Percentiles rank a stretch among this genome's conserved stretches.
These are phyloP conservation scores for Gnatocerus cornutus DNA, from an alignment of 2,888 invertebrate genomes.

Conservation along the genomic window DNA sequence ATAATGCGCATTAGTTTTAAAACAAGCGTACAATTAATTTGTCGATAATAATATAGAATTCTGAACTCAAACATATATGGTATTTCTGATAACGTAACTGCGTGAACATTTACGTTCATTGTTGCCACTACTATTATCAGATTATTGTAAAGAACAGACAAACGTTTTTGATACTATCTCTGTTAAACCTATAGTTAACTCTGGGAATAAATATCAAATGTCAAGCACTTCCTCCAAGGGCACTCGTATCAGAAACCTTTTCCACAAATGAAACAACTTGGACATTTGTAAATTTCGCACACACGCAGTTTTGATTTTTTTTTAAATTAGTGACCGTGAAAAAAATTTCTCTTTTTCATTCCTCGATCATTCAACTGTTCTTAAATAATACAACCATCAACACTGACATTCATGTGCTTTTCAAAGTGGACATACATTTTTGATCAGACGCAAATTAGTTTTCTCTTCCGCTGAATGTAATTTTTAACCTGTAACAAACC, in stretches of 20 bases:
- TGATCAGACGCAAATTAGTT: conserved; percentile 34
- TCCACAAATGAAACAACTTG: conserved; percentile 15
- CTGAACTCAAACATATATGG: conserved; percentile 27
- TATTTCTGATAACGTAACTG: conserved; percentile 30
- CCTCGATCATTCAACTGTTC: neutral
- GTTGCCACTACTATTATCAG: conserved; percentile 32
- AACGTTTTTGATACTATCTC: conserved; percentile 36
- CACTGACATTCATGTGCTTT: conserved; percentile 22
- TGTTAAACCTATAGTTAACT: conserved; percentile 35
- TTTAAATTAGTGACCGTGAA: neutral
- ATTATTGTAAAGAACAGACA: conserved; percentile 40
- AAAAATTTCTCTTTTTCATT: neutral
- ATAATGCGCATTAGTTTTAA: neutral
- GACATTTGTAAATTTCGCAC: conserved; percentile 12
- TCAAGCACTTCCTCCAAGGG: conserved; percentile 22
- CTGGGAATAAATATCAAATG: conserved; percentile 31
- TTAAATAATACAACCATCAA: conserved; percentile 30
- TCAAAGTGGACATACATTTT: conserved; percentile 30
- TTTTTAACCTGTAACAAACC: conserved; percentile 23
- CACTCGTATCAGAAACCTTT: conserved; percentile 9
- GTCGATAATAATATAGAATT: conserved; percentile 32
- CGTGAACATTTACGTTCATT: conserved; percentile 39
- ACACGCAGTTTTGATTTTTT: neutral
- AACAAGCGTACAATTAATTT: conserved; percentile 11
- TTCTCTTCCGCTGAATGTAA: conserved; percentile 30